phyloP scores from a whole-genome alignment of 2,888 invertebrate species.

The Labia minor region DNA sequence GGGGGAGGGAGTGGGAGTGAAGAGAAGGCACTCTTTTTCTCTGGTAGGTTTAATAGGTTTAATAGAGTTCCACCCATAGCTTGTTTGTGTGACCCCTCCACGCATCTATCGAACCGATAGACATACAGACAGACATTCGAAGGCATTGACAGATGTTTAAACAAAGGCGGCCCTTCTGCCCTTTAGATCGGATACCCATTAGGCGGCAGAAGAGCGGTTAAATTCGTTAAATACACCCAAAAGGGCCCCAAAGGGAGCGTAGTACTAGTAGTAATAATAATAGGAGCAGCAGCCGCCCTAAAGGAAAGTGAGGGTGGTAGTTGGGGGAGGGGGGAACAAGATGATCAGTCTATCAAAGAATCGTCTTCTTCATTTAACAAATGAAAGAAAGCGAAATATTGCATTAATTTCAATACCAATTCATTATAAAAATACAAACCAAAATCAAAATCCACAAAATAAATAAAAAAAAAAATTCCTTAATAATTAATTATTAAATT shows the following conservation, averaged over 20 bases:
- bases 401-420: too few species aligned
- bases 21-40: not conserved
- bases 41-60: not conserved
- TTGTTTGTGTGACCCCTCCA: not conserved
- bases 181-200: constrained; percentile 7
- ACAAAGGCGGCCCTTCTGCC: constrained; percentile 13
- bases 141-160: constrained; percentile 13
- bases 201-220: constrained; percentile 7
- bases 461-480: too few species aligned
- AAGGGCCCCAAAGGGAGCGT: not conserved
- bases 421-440: too few species aligned
- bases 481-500: too few species aligned
- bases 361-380: too few species aligned
- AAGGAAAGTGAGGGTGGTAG: not conserved
- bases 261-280: too few species aligned
- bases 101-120: not conserved
- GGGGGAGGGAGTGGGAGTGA: too few species aligned
- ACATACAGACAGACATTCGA: not conserved
- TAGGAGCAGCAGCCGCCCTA: not conserved
- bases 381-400: too few species aligned
- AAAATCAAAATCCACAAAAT: too few species aligned
- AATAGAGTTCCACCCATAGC: not conserved
- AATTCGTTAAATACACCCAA: constrained; percentile 13
- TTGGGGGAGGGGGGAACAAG: not conserved
- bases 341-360: not conserved